Evolutionary conservation across 2,797 vertebrate genomes (phyloP).

Genomic region (Monodelphis domestica): DNA sequence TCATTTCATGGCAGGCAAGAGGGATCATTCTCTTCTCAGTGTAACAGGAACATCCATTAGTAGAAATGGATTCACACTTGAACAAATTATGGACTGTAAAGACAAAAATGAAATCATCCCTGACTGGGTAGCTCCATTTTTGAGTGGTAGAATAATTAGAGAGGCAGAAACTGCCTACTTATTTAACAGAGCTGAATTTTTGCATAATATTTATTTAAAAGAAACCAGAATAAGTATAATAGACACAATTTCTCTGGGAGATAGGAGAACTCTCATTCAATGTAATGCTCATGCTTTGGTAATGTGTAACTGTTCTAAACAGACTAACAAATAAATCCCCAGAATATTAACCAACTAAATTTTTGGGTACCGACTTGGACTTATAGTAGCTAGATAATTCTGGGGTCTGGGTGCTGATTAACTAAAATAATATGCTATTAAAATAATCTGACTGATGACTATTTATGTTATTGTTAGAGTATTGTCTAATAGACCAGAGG

Average conservation of each 20-base stretch:
- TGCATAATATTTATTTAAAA: background rate
- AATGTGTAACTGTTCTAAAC: background rate
- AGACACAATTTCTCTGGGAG: background rate
- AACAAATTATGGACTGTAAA: constrained; percentile 1
- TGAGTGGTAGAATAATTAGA: background rate
- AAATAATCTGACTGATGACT: background rate
- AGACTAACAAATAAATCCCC: background rate
- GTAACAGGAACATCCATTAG: background rate
- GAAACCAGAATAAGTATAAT: background rate
- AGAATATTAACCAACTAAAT: background rate
- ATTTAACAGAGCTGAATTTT: background rate
- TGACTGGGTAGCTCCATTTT: background rate
- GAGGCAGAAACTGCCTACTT: background rate
- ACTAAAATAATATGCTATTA: constrained; percentile 15
- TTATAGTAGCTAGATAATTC: background rate
- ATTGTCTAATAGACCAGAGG: background rate
- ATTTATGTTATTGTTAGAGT: background rate
- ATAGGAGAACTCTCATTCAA: constrained; percentile 20
- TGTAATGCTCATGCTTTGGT: background rate
- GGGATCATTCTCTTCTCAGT: background rate
- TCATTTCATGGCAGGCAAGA: background rate
- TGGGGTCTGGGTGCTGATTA: background rate
- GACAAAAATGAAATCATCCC: background rate
- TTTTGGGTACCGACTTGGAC: background rate
- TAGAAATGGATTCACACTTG: background rate